These are phyloP conservation scores for Petrocephalus schoutedeni DNA, from an alignment of 2,797 vertebrate genomes.

Conservation along the genomic window DNA sequence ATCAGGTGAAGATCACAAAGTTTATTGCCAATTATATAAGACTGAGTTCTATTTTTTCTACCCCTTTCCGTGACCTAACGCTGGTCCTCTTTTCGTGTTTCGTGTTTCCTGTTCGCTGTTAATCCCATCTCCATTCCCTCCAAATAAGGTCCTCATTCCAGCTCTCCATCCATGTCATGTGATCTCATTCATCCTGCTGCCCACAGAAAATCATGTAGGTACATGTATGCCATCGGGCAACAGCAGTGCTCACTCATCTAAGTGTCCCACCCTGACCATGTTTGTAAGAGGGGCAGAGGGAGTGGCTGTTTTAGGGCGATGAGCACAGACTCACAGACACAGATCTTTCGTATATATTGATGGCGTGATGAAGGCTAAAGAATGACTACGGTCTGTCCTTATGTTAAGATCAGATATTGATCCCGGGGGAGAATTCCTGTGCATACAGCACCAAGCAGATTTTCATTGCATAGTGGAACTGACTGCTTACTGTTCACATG, in stretches of 20 bases:
- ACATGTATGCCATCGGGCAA: neutral
- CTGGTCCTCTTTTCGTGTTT: neutral
- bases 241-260: neutral
- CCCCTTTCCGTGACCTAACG: neutral
- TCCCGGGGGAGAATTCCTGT: neutral
- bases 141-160: neutral
- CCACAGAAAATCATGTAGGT: neutral
- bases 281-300: neutral
- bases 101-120: neutral
- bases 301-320: neutral
- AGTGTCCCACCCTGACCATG: neutral
- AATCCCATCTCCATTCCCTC: neutral
- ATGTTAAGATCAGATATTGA: neutral
- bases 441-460: neutral
- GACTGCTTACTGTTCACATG: neutral
- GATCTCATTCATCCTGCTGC: neutral
- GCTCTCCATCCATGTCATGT: neutral
- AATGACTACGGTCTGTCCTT: neutral
- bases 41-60: neutral
- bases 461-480: neutral
- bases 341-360: neutral
- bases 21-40: conserved; percentile 1
- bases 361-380: neutral
- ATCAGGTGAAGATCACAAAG: neutral
- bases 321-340: neutral